Percentiles rank a stretch among this genome's conserved stretches.
Evolutionary conservation across 2,797 vertebrate species (phyloP).

Genomic region (Acrocephalus scirpaceus): DNA sequence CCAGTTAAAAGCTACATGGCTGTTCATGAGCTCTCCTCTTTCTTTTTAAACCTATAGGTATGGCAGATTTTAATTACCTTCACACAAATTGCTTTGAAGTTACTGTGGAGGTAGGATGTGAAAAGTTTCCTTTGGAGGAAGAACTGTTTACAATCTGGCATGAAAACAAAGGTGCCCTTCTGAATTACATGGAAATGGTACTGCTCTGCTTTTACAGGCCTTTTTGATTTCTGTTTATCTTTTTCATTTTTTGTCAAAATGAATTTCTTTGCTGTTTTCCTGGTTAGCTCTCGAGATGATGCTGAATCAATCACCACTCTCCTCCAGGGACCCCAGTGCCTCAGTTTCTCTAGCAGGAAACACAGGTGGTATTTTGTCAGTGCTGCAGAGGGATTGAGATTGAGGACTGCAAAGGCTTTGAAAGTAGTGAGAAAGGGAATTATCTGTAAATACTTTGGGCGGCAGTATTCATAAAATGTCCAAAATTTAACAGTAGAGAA

Average conservation of each 20-base stretch:
- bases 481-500: neutral
- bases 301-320: neutral
- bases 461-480: neutral
- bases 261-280: neutral
- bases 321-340: neutral
- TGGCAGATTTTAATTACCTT: conserved; percentile 98
- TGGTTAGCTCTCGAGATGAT: neutral
- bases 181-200: conserved; percentile 93
- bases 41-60: conserved; percentile 79
- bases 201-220: neutral
- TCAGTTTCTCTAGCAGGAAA: neutral
- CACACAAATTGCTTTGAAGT: conserved; percentile 97
- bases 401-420: neutral
- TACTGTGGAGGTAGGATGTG: conserved; percentile 95
- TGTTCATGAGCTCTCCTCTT: neutral
- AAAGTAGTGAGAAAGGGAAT: neutral
- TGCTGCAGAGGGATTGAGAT: neutral
- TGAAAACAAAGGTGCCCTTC: conserved; percentile 91
- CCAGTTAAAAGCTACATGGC: neutral
- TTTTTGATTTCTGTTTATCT: neutral
- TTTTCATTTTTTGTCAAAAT: neutral
- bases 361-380: neutral
- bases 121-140: conserved; percentile 91
- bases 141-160: conserved; percentile 93
- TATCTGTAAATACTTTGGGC: neutral